Conservation (phyloP, 2,888 invertebrate species). For the Sarcophaga rosellei region DNA sequence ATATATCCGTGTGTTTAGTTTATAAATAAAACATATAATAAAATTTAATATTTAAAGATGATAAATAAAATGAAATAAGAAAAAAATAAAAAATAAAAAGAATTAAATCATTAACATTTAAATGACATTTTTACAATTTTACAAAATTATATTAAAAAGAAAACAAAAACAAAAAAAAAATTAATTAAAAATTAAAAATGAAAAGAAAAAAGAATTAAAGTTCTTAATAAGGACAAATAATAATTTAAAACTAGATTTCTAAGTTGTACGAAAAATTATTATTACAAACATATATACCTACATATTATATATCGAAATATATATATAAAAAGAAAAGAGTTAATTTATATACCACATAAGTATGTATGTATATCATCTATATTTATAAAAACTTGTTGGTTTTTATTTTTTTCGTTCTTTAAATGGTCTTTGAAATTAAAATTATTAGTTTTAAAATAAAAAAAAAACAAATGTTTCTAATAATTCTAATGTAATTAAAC, state of each 20-base stretch:
- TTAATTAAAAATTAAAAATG: not conserved
- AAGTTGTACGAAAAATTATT: slow-evolving; percentile 21
- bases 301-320: no score
- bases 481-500: not conserved
- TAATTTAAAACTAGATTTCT: slow-evolving; percentile 40
- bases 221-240: slow-evolving; percentile 59
- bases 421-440: no score
- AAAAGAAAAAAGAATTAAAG: slow-evolving; percentile 30
- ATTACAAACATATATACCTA: no score
- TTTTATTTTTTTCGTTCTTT: no score
- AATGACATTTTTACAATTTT: slow-evolving; percentile 56
- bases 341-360: no score
- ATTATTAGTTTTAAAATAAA: no score
- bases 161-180: no score
- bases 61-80: not conserved
- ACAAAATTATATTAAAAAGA: slow-evolving; percentile 32
- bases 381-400: no score
- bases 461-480: not conserved
- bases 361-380: no score
- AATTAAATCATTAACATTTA: slow-evolving; percentile 6
- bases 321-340: no score
- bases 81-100: slow-evolving; percentile 1
- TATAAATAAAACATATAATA: slow-evolving; percentile 31
- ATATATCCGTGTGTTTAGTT: slow-evolving; percentile 62
- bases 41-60: slow-evolving; percentile 1